phyloP scores from a whole-genome alignment of 2,888 invertebrate species.

The Rhamnusium bicolor region DNA sequence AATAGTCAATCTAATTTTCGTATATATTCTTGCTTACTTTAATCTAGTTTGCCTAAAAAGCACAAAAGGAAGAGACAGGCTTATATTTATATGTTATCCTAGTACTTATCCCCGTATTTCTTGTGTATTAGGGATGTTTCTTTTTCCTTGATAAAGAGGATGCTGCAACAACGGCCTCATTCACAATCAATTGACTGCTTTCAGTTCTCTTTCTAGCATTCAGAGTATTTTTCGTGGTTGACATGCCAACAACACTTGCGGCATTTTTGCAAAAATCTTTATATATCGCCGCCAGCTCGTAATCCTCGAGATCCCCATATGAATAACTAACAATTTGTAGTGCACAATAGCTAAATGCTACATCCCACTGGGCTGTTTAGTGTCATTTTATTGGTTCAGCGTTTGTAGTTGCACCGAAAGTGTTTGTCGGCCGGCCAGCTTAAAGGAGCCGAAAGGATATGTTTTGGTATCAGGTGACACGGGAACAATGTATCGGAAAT shows the following conservation, averaged over 20 bases:
- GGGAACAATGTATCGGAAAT: conserved; percentile 40
- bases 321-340: conserved; percentile 33
- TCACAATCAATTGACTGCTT: conserved; percentile 17
- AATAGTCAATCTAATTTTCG: not conserved
- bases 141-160: not conserved
- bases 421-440: conserved; percentile 40
- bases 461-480: conserved; percentile 47
- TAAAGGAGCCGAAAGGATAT: conserved; percentile 43
- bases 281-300: not conserved
- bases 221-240: not conserved
- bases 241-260: conserved; percentile 13
- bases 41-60: not conserved
- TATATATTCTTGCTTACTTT: not conserved
- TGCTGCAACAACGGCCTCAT: conserved; percentile 6
- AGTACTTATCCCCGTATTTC: not conserved
- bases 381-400: conserved; percentile 45
- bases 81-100: not conserved
- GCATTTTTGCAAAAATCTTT: not conserved
- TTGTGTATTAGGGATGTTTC: conserved; percentile 12
- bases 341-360: conserved; percentile 32
- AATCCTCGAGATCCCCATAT: not conserved
- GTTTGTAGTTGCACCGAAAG: conserved; percentile 38
- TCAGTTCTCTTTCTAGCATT: not conserved
- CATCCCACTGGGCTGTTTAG: conserved; percentile 46
- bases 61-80: not conserved